A percentile compares a stretch with the other conserved stretches of the same genome.
Conservation (phyloP, 2,888 invertebrate species). For the Microdon myrmicae region DNA sequence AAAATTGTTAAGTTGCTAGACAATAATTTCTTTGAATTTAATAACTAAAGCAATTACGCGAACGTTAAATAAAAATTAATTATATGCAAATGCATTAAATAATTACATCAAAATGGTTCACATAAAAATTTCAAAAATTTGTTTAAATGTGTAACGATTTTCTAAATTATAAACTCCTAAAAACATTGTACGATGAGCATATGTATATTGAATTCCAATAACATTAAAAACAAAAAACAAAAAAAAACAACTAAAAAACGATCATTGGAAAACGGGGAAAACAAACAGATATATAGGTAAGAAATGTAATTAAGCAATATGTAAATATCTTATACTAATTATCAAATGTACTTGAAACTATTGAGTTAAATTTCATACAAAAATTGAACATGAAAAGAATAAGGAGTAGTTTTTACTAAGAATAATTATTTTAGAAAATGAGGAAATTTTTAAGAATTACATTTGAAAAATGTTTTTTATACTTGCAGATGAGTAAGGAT, state of each 20-base stretch:
- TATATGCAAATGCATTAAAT: constrained; percentile 3
- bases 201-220: no score
- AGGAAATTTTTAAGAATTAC: constrained; percentile 10
- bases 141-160: no score
- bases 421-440: constrained; percentile 40
- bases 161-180: no score
- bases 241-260: no score
- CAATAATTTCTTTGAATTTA: constrained; percentile 53
- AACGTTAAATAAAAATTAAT: not conserved
- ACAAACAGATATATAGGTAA: no score
- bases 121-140: constrained; percentile 10
- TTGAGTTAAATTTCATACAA: constrained; percentile 30
- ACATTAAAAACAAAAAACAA: no score
- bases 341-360: constrained; percentile 26
- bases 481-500: constrained; percentile 47
- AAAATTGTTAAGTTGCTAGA: constrained; percentile 53
- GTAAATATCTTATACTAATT: constrained; percentile 35
- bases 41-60: constrained; percentile 11
- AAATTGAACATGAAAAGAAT: constrained; percentile 4
- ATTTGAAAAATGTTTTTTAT: constrained; percentile 49
- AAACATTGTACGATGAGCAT: no score
- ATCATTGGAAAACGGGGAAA: no score
- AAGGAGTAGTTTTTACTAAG: constrained; percentile 26
- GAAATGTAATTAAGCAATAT: no score
- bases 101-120: constrained; percentile 20